Conservation (phyloP, 2,113 vertebrate species). For the Podocnemis expansa region DNA sequence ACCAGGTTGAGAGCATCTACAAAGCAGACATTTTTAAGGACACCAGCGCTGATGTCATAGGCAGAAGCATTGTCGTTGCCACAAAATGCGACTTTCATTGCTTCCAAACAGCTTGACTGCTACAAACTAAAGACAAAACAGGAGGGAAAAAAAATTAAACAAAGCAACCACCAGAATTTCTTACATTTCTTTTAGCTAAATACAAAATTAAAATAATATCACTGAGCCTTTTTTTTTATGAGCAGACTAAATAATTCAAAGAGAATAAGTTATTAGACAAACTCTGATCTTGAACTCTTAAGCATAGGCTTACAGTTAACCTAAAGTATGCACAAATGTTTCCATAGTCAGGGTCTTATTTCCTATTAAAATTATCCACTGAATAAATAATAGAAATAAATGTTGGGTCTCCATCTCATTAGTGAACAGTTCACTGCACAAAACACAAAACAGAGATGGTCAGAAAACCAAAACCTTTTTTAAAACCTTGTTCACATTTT, state of each 20-base stretch:
- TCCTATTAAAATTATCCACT: not conserved
- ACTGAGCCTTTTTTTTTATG: not conserved
- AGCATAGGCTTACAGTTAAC: fast-evolving
- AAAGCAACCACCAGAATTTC: not conserved
- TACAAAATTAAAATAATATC: not conserved
- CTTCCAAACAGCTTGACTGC: slow-evolving; percentile 34
- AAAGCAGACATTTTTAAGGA: slow-evolving; percentile 94
- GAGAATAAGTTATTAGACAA: not conserved
- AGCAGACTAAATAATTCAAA: not conserved
- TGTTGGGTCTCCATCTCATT: not conserved
- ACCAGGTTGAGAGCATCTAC: slow-evolving; percentile 98
- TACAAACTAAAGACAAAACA: slow-evolving; percentile 32
- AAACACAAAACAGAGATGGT: not conserved
- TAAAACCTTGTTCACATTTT: not conserved
- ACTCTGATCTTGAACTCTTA: not conserved
- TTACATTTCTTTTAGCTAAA: not conserved
- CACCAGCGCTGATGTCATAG: slow-evolving; percentile 86
- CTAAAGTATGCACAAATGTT: not conserved
- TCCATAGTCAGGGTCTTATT: not conserved
- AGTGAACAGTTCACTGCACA: not conserved
- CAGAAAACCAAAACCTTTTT: not conserved
- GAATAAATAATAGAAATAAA: not conserved
- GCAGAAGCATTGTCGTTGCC: slow-evolving; percentile 82
- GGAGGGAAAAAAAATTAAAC: not conserved
- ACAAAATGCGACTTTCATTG: slow-evolving; percentile 91